Evolutionary conservation across 2,888 invertebrate genomes (phyloP), one percentile per base, ranked within the genome.

Genomic region (Diarsia mendica): DNA sequence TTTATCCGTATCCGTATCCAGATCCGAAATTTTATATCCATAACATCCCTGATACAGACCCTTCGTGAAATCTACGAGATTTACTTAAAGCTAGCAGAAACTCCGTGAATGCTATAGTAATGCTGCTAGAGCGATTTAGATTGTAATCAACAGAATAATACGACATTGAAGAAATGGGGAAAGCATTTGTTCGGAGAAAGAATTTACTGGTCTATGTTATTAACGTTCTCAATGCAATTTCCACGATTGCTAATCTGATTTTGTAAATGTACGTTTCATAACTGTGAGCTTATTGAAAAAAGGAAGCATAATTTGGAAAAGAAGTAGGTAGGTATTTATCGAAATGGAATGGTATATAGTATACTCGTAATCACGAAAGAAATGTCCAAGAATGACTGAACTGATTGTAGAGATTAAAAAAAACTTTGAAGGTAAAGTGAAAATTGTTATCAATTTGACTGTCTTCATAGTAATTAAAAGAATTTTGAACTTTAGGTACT

Each of bases 1-100:
- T 39, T 39, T 39, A 39, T 39, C 39, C 39, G 39, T 39, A 39
- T 39, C 39, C 39, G 39, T 39, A 39, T 39, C 39, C 39, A 39
- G 39, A 39, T 39, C 8, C 39, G 39, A 39, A 39, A 8, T 39
- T 39, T 1, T 6, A 8, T 39, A 1, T 39, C 39, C 39, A 8
- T 39, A 39, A 39, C 8, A 39, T 39, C 39, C 39, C 39, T 8
- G 39, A 87, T 86, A 83, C 83, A 87, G 86, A 85, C 84, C 87
- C 72, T 81, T 82, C 63, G 78, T 76, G 81, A 85, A 87, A 85
- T 85, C 82, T 82, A 83, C 72, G 81, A 89, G 90, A 89, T 89
- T 89, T 86, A 87, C 83, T 87, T 85, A 88, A 89, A 88, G 83
- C 87, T 72, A 65, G 67, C 33, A 10, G 60, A 60, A 83, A 85